These are phyloP conservation scores for Anguilla pacifica DNA, from an alignment of 2,797 vertebrate genomes.

Conservation along the genomic window DNA sequence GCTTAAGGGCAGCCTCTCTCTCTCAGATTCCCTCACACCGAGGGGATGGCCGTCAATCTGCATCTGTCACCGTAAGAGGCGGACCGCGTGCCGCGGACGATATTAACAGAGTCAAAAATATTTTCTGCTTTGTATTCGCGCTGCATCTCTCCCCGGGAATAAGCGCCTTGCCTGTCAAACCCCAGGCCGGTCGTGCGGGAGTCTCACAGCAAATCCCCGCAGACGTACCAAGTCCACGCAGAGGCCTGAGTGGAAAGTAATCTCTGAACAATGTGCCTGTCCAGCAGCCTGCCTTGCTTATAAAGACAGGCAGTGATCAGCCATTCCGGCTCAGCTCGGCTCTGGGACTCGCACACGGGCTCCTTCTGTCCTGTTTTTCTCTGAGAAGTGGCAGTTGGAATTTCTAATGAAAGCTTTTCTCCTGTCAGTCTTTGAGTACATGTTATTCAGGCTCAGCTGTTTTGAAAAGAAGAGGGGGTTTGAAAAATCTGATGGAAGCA, in stretches of 20 bases:
- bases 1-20: neutral
- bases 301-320: neutral
- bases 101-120: slow-evolving; percentile 23
- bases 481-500: neutral
- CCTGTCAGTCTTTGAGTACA: neutral
- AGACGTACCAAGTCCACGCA: neutral
- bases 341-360: neutral
- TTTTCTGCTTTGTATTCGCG: neutral
- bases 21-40: neutral
- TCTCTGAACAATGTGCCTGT: slow-evolving; percentile 50
- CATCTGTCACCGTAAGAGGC: neutral
- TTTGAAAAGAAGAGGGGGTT: neutral
- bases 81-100: neutral
- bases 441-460: slow-evolving; percentile 1
- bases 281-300: neutral
- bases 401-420: slow-evolving; percentile 5
- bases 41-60: neutral
- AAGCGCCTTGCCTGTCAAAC: slow-evolving; percentile 4
- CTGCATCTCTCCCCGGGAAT: slow-evolving; percentile 4
- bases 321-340: neutral
- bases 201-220: slow-evolving; percentile 43
- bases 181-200: neutral
- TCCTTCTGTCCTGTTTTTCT: neutral
- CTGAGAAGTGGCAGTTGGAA: neutral
- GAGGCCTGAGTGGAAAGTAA: slow-evolving; percentile 40